Evolutionary conservation across 2,797 vertebrate species (phyloP).

Genomic region (Clarias pachynema): DNA sequence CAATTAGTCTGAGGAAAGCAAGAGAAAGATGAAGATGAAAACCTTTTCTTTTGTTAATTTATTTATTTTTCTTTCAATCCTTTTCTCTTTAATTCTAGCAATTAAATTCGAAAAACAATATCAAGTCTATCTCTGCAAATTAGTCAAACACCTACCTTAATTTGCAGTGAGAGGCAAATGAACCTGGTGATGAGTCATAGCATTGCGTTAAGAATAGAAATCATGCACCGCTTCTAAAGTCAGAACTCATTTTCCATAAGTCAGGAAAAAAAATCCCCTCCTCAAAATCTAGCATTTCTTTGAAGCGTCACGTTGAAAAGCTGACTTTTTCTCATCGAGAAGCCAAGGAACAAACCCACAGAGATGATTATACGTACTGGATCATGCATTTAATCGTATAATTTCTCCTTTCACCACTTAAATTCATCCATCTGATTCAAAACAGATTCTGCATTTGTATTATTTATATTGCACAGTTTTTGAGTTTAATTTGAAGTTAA

Average conservation of each 20-base stretch:
- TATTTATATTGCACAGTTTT: not conserved
- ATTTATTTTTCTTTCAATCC: constrained; percentile 5
- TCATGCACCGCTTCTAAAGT: constrained; percentile 61
- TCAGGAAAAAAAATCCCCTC: not conserved
- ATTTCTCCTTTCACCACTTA: not conserved
- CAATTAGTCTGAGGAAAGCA: not conserved
- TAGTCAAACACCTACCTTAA: constrained; percentile 81
- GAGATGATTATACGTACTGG: too few species aligned
- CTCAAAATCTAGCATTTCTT: constrained; percentile 41
- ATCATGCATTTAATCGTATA: not conserved
- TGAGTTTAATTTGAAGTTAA: too few species aligned
- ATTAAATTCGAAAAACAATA: constrained; percentile 77
- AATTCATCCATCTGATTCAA: not conserved
- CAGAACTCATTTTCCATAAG: constrained; percentile 52
- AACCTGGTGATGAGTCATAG: constrained; percentile 79
- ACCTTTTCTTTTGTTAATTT: not conserved
- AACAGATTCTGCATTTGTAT: not conserved
- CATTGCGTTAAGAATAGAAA: constrained; percentile 70
- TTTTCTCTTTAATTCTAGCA: constrained; percentile 56
- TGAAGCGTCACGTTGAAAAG: constrained; percentile 34
- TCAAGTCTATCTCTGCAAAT: constrained; percentile 77
- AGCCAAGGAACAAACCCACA: not conserved
- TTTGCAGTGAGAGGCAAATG: constrained; percentile 81
- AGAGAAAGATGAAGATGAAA: constrained; percentile 3
- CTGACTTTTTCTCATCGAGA: not conserved